phyloP scores from a whole-genome alignment of 2,888 invertebrate genomes.

The Catocala nupta region DNA sequence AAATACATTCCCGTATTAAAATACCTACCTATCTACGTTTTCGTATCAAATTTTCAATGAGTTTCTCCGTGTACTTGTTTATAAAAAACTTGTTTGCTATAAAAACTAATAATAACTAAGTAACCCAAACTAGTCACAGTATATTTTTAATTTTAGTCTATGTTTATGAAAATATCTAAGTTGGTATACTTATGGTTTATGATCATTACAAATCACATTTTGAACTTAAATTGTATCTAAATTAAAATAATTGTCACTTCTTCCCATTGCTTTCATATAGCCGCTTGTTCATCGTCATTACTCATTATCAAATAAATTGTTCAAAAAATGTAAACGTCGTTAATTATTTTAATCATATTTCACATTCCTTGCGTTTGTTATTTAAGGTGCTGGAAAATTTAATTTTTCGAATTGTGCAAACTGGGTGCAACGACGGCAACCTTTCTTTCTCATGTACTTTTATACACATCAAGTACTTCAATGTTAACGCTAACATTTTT shows the following conservation, averaged over 20 bases:
- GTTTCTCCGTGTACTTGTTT: slow-evolving; percentile 61
- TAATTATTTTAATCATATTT: slow-evolving; percentile 19
- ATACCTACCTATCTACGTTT: slow-evolving; percentile 86
- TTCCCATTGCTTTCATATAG: slow-evolving; percentile 32
- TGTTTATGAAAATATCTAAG: slow-evolving; percentile 45
- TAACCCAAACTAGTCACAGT: slow-evolving; percentile 61
- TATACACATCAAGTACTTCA: slow-evolving; percentile 52
- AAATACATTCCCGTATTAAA: slow-evolving; percentile 83
- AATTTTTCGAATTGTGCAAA: slow-evolving; percentile 70
- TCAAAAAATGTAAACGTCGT: slow-evolving; percentile 17
- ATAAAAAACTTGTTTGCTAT: slow-evolving; percentile 65
- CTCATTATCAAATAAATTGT: slow-evolving; percentile 27
- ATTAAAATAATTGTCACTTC: slow-evolving; percentile 32
- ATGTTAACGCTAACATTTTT: slow-evolving; percentile 56
- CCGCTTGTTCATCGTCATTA: slow-evolving; percentile 25
- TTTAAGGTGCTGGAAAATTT: slow-evolving; percentile 55
- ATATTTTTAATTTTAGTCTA: slow-evolving; percentile 36
- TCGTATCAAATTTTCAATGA: slow-evolving; percentile 83
- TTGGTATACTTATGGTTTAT: slow-evolving; percentile 37
- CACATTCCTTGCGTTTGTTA: slow-evolving; percentile 41
- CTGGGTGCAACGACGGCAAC: slow-evolving; percentile 74
- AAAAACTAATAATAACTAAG: slow-evolving; percentile 62
- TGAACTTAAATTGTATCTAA: slow-evolving; percentile 35
- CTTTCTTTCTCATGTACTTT: slow-evolving; percentile 70
- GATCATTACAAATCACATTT: slow-evolving; percentile 37